Base-by-base conservation (phyloP, 2,113 vertebrate species). In the Nycticebus coucang region DNA sequence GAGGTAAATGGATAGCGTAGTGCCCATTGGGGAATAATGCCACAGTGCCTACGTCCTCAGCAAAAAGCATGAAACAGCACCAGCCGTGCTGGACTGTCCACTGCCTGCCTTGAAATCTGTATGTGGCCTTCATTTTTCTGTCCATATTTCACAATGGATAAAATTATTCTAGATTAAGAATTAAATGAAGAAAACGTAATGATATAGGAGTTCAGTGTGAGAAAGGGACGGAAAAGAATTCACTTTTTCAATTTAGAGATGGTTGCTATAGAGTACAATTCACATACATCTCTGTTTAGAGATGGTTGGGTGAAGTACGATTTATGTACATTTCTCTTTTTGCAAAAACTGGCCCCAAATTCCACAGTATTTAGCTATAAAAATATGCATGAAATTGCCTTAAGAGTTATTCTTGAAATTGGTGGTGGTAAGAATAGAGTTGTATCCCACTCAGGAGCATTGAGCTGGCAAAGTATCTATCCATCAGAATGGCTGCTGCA, bases 361-460 rank as follows among this genome's bases (percentile, higher is more conserved):
- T 96, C 53, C 93, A 71, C 87, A 71, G 30, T 66, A 64, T 77
- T 84, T 93, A 59, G 77, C 41, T 79, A 57, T 92, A 81, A 87
- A 83, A 82, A 69, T 68, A 45, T 30, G 19, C 69, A 15, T 86
- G 68, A 89, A 68, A 50, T 80, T 89, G 19, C 72, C 68, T 88
- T 85, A 74, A 94, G 91, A 89, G 24, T 62, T 72, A 2, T 90
- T 41, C 1, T 21, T 57, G 24, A 35, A 84, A 14, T 74, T 55
- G 60, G 33, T 66, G 37, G 50, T 57, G 4, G 14, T 91, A 87
- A 94, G 66, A 96, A 45, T n/a, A 79, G 78, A 83, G 53, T 30
- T 60, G 21, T 21, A 21, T 87, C 19, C 59, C 90, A 13, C 21
- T 90, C 3, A 57, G 37, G 15, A 79, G 60, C 0, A 4, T 80